These are phyloP conservation scores for Catharus bicknelli DNA, from an alignment of 2,113 vertebrate genomes.

Conservation along the genomic window DNA sequence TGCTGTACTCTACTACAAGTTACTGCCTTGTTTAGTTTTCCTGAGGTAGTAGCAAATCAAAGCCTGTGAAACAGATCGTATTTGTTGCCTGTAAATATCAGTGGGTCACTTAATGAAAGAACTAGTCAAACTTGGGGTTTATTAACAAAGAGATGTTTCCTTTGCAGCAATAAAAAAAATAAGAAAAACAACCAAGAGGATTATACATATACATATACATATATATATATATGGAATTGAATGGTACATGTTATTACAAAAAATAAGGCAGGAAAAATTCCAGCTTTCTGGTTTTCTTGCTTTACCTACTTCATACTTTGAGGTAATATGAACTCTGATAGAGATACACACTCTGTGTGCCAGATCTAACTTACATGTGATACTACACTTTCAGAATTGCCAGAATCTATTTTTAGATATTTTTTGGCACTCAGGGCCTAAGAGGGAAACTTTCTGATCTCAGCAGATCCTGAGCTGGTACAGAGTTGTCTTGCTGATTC, in stretches of 20 bases:
- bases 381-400: background rate
- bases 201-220: background rate
- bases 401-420: background rate
- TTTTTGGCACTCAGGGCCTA: background rate
- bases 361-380: background rate
- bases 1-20: background rate
- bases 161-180: background rate
- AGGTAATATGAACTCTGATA: background rate
- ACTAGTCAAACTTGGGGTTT: background rate
- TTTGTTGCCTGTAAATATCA: constrained; percentile 7
- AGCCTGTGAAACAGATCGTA: constrained; percentile 3
- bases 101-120: background rate
- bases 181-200: background rate
- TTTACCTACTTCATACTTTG: background rate
- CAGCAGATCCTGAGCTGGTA: background rate
- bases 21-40: constrained; percentile 32
- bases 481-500: background rate
- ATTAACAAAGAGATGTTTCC: background rate
- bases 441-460: background rate
- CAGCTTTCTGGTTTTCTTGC: background rate
- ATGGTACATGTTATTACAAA: background rate
- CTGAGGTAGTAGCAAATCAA: constrained; percentile 33
- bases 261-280: background rate
- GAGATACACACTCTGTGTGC: background rate
- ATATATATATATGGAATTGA: background rate